These are phyloP conservation scores for Lutjanus erythropterus DNA, from an alignment of 2,113 vertebrate species.

Conservation along the genomic window DNA sequence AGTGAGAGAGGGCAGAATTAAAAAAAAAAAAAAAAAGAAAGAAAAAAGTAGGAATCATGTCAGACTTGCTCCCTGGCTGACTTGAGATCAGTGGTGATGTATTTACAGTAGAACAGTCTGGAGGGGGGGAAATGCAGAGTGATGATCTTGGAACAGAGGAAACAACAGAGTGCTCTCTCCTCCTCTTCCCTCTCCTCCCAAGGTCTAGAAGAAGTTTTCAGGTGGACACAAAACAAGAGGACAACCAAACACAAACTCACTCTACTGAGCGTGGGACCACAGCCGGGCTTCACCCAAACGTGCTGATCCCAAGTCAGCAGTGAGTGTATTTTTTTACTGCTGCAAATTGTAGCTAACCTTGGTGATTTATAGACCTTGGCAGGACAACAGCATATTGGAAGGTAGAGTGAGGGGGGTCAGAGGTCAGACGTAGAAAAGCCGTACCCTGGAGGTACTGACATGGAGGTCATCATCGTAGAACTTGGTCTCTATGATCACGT, in stretches of 20 bases:
- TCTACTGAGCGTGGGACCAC: slow-evolving; percentile 37
- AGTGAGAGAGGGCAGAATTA: slow-evolving; percentile 24
- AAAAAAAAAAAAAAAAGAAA: too few relatives aligned
- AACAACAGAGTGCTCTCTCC: slow-evolving; percentile 23
- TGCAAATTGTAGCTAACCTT: slow-evolving; percentile 50
- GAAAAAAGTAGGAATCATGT: slow-evolving; percentile 68
- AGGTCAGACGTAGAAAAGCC: slow-evolving; percentile 98
- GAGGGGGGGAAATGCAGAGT: slow-evolving; percentile 2
- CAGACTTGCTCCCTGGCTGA: slow-evolving; percentile 61
- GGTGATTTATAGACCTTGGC: slow-evolving; percentile 59
- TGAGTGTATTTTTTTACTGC: slow-evolving; percentile 43
- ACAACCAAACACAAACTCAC: slow-evolving; percentile 53
- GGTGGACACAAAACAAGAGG: slow-evolving; percentile 60
- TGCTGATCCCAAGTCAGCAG: slow-evolving; percentile 45
- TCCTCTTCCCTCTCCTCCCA: slow-evolving; percentile 39
- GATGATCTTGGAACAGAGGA: slow-evolving; percentile 27
- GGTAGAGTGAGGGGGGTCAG: slow-evolving; percentile 27
- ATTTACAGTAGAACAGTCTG: slow-evolving; percentile 60
- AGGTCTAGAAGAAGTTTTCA: slow-evolving; percentile 63
- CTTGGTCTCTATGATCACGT: slow-evolving; percentile 99
- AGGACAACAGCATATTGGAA: slow-evolving; percentile 62
- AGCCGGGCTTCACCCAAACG: slow-evolving; percentile 22
- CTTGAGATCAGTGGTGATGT: slow-evolving; percentile 63
- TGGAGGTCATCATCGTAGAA: slow-evolving; percentile 98
- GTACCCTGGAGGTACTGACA: slow-evolving; percentile 98